phyloP scores from a whole-genome alignment of 2,113 vertebrate genomes.

The Cynopterus brachyotis region DNA sequence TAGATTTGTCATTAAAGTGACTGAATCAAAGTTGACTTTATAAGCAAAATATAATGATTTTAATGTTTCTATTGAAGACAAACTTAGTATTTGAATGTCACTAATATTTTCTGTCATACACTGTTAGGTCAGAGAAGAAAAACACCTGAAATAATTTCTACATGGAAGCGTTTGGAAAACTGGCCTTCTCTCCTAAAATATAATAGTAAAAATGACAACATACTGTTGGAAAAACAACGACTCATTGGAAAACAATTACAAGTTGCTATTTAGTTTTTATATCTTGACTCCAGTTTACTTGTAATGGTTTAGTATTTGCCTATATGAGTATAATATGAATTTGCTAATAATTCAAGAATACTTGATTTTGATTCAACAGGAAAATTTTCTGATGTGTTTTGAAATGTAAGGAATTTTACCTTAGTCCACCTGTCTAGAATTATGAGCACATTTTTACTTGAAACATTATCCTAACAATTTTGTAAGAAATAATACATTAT shows the following conservation, averaged over 20 bases:
- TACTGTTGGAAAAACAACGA: neutral
- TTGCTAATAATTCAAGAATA: neutral
- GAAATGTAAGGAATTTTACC: neutral
- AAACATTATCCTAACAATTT: neutral
- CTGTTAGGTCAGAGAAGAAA: neutral
- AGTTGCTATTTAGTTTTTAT: neutral
- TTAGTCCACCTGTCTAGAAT: neutral
- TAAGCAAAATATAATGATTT: neutral
- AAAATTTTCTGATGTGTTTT: neutral
- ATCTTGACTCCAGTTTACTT: neutral
- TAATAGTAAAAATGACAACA: neutral
- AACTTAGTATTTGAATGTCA: constrained; percentile 11
- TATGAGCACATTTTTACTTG: neutral
- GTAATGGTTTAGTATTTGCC: neutral
- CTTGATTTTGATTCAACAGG: neutral
- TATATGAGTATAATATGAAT: neutral
- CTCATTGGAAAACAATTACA: neutral
- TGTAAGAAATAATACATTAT: neutral
- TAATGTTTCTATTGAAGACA: constrained; percentile 11
- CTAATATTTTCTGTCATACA: neutral
- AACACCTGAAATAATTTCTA: neutral
- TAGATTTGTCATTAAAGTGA: neutral
- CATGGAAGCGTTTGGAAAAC: neutral
- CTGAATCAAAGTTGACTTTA: constrained; percentile 22
- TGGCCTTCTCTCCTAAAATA: neutral